Percentiles rank a stretch among this genome's conserved stretches.
These are phyloP conservation scores for Acromyrmex charruanus DNA, from an alignment of 1,140 invertebrate genomes.

Conservation along the genomic window DNA sequence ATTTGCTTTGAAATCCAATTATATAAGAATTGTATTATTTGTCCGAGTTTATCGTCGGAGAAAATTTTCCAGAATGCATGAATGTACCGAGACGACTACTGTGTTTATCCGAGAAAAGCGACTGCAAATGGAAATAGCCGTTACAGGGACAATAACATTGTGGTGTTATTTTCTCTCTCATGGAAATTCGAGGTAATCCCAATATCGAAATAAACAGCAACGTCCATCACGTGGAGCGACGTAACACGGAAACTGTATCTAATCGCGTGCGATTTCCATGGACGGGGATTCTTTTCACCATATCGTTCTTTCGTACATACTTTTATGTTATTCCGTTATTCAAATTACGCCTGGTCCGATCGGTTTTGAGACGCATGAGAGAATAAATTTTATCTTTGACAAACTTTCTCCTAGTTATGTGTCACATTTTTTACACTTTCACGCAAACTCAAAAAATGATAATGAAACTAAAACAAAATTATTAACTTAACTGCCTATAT, in stretches of 20 bases:
- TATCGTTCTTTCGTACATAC: background rate
- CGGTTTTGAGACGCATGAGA: constrained; percentile 6
- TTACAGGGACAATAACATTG: constrained; percentile 8
- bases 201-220: constrained; percentile 74
- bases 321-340: constrained; percentile 66
- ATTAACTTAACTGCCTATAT: background rate
- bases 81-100: constrained; percentile 9
- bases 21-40: constrained; percentile 10
- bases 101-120: constrained; percentile 34
- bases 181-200: constrained; percentile 67
- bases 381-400: constrained; percentile 6
- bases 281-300: constrained; percentile 56
- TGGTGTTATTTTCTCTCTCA: constrained; percentile 64
- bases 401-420: background rate
- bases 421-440: background rate
- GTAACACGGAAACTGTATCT: constrained; percentile 82
- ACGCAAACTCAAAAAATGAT: background rate
- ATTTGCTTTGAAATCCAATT: constrained; percentile 12
- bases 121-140: constrained; percentile 35
- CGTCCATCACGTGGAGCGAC: constrained; percentile 77
- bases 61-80: constrained; percentile 15
- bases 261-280: constrained; percentile 77
- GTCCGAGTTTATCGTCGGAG: constrained; percentile 22
- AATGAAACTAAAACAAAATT: background rate
- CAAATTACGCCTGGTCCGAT: constrained; percentile 56